A percentile compares a stretch with the other conserved stretches of the same genome.
These are phyloP conservation scores for Plagiodera versicolora DNA, from an alignment of 2,888 invertebrate genomes.

Conservation along the genomic window DNA sequence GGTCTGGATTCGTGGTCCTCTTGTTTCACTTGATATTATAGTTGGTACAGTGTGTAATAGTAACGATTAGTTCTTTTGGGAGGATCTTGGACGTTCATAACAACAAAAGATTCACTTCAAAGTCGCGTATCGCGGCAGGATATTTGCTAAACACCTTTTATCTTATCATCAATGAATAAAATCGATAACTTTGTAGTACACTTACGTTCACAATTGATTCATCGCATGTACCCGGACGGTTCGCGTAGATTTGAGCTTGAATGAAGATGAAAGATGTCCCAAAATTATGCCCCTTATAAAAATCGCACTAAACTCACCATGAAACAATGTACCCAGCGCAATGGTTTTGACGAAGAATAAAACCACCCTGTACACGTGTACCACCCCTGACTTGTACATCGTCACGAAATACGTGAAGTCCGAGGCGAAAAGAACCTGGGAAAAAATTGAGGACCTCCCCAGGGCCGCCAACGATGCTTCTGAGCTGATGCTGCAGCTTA, in stretches of 20 bases:
- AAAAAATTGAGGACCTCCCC: conserved; percentile 62
- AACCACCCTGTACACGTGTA: conserved; percentile 70
- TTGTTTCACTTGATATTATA: background rate
- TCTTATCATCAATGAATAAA: background rate
- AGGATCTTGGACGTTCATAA: background rate
- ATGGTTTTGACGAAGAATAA: conserved; percentile 70
- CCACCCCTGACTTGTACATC: conserved; percentile 63
- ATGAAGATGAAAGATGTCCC: too few species aligned
- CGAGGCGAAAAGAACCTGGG: conserved; percentile 63
- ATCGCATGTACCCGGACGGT: too few species aligned
- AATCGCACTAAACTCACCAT: too few species aligned
- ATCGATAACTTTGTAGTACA: too few species aligned
- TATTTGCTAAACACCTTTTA: background rate
- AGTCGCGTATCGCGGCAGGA: background rate
- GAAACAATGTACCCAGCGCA: too few species aligned
- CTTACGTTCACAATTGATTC: too few species aligned
- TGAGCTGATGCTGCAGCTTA: conserved; percentile 79
- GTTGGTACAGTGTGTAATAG: background rate
- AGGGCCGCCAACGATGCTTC: conserved; percentile 71
- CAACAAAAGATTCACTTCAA: background rate
- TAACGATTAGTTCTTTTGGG: background rate
- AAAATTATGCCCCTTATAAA: too few species aligned
- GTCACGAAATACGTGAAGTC: conserved; percentile 56
- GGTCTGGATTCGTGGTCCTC: too few species aligned
- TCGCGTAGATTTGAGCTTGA: too few species aligned